Percentiles rank a stretch among this genome's conserved stretches.
Conservation (phyloP, 2,113 vertebrate genomes). For the Pantherophis guttatus region DNA sequence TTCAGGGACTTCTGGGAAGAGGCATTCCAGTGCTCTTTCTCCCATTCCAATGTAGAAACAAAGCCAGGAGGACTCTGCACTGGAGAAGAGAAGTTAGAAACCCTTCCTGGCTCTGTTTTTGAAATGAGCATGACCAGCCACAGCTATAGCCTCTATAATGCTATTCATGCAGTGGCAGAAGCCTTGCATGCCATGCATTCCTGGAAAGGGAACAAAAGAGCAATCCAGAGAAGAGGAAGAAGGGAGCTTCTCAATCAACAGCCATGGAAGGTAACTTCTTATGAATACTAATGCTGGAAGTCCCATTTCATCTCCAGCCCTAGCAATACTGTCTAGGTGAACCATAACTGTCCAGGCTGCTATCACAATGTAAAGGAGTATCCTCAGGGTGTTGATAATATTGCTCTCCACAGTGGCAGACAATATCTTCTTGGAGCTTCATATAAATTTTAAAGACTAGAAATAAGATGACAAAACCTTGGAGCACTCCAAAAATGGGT, state of each 20-base stretch:
- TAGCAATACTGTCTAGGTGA: too few species aligned
- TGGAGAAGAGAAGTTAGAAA: neutral
- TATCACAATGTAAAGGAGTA: neutral
- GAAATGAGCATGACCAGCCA: neutral
- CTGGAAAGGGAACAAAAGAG: neutral
- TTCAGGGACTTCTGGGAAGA: too few species aligned
- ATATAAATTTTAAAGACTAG: neutral
- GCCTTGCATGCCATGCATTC: neutral
- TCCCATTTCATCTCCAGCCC: fast-evolving
- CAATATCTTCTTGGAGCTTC: neutral
- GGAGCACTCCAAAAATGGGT: neutral
- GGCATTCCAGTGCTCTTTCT: neutral
- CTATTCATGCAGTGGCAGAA: neutral
- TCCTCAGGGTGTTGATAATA: neutral
- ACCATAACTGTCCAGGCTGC: neutral
- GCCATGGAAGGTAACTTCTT: neutral
- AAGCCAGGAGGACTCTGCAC: neutral
- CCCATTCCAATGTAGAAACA: neutral
- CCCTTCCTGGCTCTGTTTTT: neutral
- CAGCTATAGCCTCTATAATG: neutral
- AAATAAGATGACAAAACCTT: neutral
- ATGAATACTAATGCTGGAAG: neutral
- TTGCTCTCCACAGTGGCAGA: neutral
- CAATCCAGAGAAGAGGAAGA: neutral
- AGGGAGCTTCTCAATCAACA: neutral